Evolutionary conservation across 2,113 vertebrate species (phyloP), one percentile per base, ranked within the genome.

Genomic region (Tyrannus savana): DNA sequence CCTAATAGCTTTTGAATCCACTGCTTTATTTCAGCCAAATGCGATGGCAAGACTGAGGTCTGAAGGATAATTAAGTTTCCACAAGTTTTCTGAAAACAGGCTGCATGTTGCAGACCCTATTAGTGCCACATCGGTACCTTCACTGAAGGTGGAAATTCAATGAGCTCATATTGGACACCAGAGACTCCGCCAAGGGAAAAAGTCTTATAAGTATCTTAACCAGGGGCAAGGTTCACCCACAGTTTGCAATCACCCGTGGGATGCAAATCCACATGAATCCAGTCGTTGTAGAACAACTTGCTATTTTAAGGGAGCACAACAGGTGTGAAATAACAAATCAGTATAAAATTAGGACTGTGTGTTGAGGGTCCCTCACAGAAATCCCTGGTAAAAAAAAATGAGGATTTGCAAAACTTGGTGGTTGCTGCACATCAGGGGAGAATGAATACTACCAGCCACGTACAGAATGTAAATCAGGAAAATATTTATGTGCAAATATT

Each of bases 1-100:
- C 90, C 83, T 90, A 90, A 78, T 23, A 95, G 80, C 83, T 95
- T 89, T 84, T 74, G 68, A 93, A 94, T 90, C 66, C 62, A 56
- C 31, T 72, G 78, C 47, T 67, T 93, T 71, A 64, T 94, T 87
- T 78, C 84, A 87, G 74, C 56, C 77, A 67, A 84, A 91, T n/a
- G n/a, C 0, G 4, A 87, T 27, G 83, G 78, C 22, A 68, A 68
- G 44, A 72, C 35, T 14, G 60, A 72, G 81, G 58, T 47, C 90
- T 87, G 66, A 67, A 78, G 53, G 47, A 87, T 60, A 89, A 89
- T 89, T 39, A 87, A 93, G 49, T 83, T 82, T 41, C 82, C 69
- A 8, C 37, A 91, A 79, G 71, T 64, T 90, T 91, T 78, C 82
- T 68, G 62, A 77, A 67, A 94, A 71, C 69, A 84, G 50, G 47